Evolutionary conservation across 2,113 vertebrate species (phyloP).

Genomic region (Beaufortia kweichowensis): DNA sequence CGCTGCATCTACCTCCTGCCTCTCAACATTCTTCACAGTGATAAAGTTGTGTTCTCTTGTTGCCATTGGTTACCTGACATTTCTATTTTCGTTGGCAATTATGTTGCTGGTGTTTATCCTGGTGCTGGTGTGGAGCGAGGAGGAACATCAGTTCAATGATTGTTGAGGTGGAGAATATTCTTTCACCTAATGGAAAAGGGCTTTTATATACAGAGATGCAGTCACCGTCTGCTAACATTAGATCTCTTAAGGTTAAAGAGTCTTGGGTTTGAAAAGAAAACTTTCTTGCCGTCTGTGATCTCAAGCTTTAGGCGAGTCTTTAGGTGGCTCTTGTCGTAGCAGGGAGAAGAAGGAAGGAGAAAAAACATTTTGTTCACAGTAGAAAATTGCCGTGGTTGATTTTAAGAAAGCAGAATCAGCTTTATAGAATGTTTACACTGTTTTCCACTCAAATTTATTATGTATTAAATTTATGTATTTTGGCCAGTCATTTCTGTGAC

Average conservation of each 20-base stretch:
- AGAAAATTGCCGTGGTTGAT: background rate
- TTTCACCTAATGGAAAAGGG: conserved; percentile 30
- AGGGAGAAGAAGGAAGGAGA: conserved; percentile 59
- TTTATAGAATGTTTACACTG: too few relatives aligned
- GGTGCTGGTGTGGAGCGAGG: conserved; percentile 48
- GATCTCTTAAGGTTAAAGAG: conserved; percentile 3
- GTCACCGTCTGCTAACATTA: conserved; percentile 7
- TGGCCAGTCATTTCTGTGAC: too few relatives aligned
- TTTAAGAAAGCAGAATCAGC: too few relatives aligned
- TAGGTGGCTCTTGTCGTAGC: conserved; percentile 60
- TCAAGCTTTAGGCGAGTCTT: background rate
- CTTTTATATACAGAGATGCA: conserved; percentile 15
- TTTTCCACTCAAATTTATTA: too few relatives aligned
- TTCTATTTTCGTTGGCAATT: conserved; percentile 67
- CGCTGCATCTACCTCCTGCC: conserved; percentile 38
- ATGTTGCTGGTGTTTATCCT: conserved; percentile 66
- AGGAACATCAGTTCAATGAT: conserved; percentile 41
- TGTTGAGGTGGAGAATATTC: conserved; percentile 29
- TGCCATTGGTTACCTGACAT: conserved; percentile 74
- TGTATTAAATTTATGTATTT: too few relatives aligned
- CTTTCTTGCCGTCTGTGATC: background rate
- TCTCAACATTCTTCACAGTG: conserved; percentile 47
- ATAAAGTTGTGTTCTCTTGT: conserved; percentile 59
- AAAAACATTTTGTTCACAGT: background rate
- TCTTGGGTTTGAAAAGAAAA: conserved; percentile 12